Conservation (phyloP, 2,888 invertebrate genomes). For the Mallateleia sp. region DNA sequence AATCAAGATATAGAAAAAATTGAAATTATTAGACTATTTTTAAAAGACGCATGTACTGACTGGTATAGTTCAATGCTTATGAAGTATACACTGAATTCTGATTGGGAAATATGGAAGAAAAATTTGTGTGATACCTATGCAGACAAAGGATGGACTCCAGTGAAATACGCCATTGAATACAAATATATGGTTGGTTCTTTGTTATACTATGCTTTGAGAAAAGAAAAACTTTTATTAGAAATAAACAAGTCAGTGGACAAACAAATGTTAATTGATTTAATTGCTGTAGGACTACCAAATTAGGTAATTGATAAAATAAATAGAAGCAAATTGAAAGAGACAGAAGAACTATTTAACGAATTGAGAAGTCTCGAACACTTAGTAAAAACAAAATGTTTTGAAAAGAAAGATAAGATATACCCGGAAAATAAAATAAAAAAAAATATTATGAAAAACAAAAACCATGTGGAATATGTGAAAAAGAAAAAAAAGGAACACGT, state of each 20-base stretch:
- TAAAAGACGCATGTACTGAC: slow-evolving; percentile 59
- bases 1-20: slow-evolving; percentile 54
- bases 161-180: slow-evolving; percentile 65
- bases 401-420: slow-evolving; percentile 61
- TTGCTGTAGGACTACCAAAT: slow-evolving; percentile 83
- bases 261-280: slow-evolving; percentile 82
- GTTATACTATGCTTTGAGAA: slow-evolving; percentile 73
- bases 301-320: slow-evolving; percentile 83
- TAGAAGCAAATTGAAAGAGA: slow-evolving; percentile 81
- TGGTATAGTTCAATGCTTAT: slow-evolving; percentile 74
- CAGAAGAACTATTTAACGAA: slow-evolving; percentile 84
- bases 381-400: slow-evolving; percentile 65
- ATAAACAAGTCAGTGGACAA: slow-evolving; percentile 78
- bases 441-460: slow-evolving; percentile 76
- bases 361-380: slow-evolving; percentile 83
- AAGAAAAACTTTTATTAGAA: slow-evolving; percentile 79
- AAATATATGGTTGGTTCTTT: slow-evolving; percentile 65
- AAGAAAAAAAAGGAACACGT: slow-evolving; percentile 77
- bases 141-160: slow-evolving; percentile 73
- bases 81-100: slow-evolving; percentile 51
- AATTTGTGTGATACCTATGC: slow-evolving; percentile 69
- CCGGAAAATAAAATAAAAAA: slow-evolving; percentile 59
- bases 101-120: slow-evolving; percentile 60
- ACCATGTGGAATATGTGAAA: slow-evolving; percentile 80
- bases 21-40: slow-evolving; percentile 58